Evolutionary conservation across 1,140 invertebrate species (phyloP).

Genomic region (Heliconius hewitsoni): DNA sequence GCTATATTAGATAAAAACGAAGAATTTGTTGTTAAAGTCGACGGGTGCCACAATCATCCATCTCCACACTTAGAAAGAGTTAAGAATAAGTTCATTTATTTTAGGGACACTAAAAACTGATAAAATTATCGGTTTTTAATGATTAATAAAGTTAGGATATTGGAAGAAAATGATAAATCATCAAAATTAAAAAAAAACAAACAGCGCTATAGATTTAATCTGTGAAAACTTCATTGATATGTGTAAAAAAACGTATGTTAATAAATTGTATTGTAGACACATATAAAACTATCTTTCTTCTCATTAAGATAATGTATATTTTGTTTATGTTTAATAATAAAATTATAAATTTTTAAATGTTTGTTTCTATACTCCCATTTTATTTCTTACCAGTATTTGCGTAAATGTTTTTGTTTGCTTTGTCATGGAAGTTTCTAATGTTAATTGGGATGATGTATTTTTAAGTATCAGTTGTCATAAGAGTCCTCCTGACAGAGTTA

Average conservation of each 20-base stretch:
- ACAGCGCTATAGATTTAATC: too few relatives aligned
- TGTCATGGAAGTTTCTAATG: not conserved
- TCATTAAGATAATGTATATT: not conserved
- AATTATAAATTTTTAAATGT: not conserved
- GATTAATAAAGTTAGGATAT: too few relatives aligned
- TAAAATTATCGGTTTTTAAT: too few relatives aligned
- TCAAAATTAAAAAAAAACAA: too few relatives aligned
- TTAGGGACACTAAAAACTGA: not conserved
- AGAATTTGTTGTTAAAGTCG: not conserved
- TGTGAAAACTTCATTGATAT: too few relatives aligned
- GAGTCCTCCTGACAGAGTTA: too few relatives aligned
- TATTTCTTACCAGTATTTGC: too few relatives aligned
- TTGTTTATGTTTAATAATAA: not conserved
- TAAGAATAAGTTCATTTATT: not conserved
- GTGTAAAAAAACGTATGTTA: too few relatives aligned
- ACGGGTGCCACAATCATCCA: slow-evolving; percentile 15
- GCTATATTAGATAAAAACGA: slow-evolving; percentile 41
- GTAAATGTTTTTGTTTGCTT: too few relatives aligned
- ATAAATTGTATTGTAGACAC: too few relatives aligned
- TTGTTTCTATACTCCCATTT: not conserved
- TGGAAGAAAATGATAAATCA: too few relatives aligned
- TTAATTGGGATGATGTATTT: not conserved
- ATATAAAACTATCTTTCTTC: too few relatives aligned
- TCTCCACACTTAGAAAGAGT: not conserved
- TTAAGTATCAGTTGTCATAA: not conserved